A percentile compares a stretch with the other conserved stretches of the same genome.
phyloP scores from a whole-genome alignment of 2,113 vertebrate genomes.

The Cyanistes caeruleus region DNA sequence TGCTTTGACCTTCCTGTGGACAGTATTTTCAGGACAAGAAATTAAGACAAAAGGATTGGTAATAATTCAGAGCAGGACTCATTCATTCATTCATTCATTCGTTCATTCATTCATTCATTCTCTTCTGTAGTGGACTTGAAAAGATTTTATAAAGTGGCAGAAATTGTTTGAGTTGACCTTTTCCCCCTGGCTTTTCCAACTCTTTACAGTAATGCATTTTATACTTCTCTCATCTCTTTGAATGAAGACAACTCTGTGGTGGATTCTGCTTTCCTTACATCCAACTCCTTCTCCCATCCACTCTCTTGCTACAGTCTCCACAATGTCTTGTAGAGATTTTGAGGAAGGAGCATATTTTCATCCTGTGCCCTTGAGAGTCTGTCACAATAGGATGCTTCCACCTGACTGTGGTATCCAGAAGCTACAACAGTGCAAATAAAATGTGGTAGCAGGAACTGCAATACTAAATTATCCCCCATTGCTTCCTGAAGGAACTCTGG shows the following conservation, averaged over 20 bases:
- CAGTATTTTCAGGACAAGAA: not conserved
- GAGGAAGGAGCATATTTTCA: not conserved
- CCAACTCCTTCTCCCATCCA: not conserved
- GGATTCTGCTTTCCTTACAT: not conserved
- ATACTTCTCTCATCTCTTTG: not conserved
- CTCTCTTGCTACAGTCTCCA: not conserved
- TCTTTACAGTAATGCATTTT: not conserved
- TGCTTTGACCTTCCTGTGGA: not conserved
- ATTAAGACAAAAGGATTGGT: not conserved
- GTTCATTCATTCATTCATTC: not conserved
- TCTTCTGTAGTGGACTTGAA: not conserved
- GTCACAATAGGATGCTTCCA: not conserved
- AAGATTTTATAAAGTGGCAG: not conserved
- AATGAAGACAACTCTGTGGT: not conserved
- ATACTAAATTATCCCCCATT: not conserved
- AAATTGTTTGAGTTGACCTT: not conserved
- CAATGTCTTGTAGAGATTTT: not conserved
- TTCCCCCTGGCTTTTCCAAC: not conserved
- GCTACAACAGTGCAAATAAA: not conserved
- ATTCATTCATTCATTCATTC: too few species aligned
- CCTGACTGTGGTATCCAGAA: not conserved
- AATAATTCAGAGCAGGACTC: not conserved
- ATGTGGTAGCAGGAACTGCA: not conserved
- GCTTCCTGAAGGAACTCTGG: not conserved
- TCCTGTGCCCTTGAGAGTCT: not conserved